Percentiles rank a stretch among this genome's conserved stretches.
These are phyloP conservation scores for Ondatra zibethicus DNA, from an alignment of 2,113 vertebrate species.

Conservation along the genomic window DNA sequence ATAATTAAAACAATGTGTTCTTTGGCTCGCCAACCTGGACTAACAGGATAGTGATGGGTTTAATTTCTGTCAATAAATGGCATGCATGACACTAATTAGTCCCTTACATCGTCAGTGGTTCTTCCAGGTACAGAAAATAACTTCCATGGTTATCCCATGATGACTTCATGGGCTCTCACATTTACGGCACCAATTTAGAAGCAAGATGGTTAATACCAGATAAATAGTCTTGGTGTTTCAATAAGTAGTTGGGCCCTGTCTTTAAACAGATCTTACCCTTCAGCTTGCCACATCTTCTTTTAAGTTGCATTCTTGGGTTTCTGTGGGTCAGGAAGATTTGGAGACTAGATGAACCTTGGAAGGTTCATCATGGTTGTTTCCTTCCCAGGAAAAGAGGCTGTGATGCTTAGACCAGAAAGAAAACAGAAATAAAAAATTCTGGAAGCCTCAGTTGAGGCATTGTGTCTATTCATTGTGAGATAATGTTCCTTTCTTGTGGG, in stretches of 20 bases:
- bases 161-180: background rate
- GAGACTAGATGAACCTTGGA: background rate
- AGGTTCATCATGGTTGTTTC: constrained; percentile 14
- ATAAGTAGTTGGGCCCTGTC: background rate
- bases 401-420: background rate
- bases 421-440: background rate
- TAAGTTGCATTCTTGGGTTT: background rate
- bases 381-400: background rate
- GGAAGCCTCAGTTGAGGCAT: background rate
- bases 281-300: background rate
- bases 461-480: background rate
- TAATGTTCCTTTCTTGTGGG: background rate
- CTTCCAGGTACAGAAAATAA: background rate
- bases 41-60: background rate
- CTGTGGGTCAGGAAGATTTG: constrained; percentile 16
- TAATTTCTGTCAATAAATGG: constrained; percentile 12
- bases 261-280: background rate
- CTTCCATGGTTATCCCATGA: constrained; percentile 7
- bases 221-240: constrained; percentile 15
- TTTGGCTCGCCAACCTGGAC: constrained; percentile 7
- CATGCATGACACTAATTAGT: background rate
- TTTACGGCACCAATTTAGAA: background rate
- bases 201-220: background rate
- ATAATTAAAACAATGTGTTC: background rate
- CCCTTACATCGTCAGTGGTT: background rate